Conservation (phyloP, 2,113 vertebrate species). For the Meles meles region DNA sequence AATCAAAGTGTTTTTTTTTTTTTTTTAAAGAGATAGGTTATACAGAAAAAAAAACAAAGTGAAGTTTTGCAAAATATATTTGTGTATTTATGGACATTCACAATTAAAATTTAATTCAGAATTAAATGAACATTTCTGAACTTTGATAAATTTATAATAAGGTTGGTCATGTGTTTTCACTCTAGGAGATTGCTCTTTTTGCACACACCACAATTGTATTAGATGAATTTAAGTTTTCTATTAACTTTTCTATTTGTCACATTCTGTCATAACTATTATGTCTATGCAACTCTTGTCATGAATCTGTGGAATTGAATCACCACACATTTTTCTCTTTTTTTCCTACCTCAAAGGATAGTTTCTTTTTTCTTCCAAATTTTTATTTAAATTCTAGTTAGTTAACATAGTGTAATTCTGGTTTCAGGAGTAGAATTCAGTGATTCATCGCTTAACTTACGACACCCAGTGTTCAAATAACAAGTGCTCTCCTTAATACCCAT, state of each 20-base stretch:
- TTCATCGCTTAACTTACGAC: neutral
- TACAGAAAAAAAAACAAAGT: neutral
- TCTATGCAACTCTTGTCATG: neutral
- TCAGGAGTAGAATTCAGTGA: neutral
- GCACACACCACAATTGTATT: neutral
- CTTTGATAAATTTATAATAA: neutral
- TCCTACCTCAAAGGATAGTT: neutral
- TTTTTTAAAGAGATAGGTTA: neutral
- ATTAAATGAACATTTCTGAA: neutral
- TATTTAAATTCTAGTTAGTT: neutral
- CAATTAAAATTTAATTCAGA: neutral
- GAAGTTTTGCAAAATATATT: neutral
- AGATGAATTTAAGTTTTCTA: neutral
- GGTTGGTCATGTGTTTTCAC: neutral
- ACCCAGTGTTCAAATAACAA: neutral
- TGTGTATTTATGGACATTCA: neutral
- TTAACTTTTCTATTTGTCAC: neutral
- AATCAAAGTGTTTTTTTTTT: too few relatives aligned
- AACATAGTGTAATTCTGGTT: neutral
- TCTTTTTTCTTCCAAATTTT: neutral
- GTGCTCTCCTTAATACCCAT: neutral
- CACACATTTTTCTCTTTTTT: neutral
- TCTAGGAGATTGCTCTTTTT: neutral
- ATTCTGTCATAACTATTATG: neutral
- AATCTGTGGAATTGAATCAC: neutral